These are phyloP conservation scores for Lamproptera curius DNA, from an alignment of 2,888 invertebrate species.

Conservation along the genomic window DNA sequence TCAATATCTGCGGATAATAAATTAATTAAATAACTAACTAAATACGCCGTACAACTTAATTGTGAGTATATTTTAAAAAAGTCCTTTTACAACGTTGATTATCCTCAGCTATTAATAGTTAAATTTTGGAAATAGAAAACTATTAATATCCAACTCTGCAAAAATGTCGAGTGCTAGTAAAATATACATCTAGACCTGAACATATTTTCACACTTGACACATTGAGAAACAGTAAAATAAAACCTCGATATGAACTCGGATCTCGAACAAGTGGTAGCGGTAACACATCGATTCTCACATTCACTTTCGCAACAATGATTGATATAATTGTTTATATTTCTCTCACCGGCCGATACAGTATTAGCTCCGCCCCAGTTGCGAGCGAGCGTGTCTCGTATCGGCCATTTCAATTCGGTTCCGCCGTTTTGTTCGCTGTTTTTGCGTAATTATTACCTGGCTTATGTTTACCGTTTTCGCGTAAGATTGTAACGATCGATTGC, in stretches of 20 bases:
- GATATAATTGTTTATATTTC: conserved; percentile 12
- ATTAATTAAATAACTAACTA: no score
- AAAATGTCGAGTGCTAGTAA: no score
- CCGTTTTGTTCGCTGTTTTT: conserved; percentile 5
- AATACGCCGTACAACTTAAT: no score
- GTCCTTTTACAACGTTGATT: no score
- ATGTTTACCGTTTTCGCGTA: not conserved
- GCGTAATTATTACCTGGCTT: not conserved
- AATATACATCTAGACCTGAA: no score
- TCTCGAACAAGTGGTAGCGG: conserved; percentile 13
- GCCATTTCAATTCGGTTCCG: not conserved
- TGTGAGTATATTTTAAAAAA: no score
- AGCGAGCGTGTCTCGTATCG: not conserved
- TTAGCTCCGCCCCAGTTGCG: not conserved
- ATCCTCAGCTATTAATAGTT: no score
- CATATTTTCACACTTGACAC: no score
- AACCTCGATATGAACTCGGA: not conserved
- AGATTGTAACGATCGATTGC: not conserved
- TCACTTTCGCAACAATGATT: conserved; percentile 17
- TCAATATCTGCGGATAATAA: no score
- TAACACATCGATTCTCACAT: conserved; percentile 9
- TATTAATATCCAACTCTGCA: no score
- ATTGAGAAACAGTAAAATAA: no score
- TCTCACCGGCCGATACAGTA: conserved; percentile 13
- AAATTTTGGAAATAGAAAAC: no score